phyloP scores from a whole-genome alignment of 2,113 vertebrate genomes.

The Indicator indicator region DNA sequence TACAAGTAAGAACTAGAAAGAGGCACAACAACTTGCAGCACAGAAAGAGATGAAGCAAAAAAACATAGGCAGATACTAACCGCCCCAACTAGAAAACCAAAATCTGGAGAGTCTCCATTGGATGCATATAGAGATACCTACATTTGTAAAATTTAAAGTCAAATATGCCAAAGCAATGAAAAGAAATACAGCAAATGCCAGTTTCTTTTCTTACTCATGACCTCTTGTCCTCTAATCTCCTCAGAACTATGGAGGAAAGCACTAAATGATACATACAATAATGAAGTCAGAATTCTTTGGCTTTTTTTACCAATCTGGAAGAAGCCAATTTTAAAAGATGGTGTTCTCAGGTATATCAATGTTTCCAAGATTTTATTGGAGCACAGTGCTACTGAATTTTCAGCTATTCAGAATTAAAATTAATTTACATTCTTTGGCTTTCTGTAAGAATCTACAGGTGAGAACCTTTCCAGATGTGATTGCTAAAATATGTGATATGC shows the following conservation, averaged over 20 bases:
- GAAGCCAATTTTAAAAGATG: background rate
- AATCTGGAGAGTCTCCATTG: background rate
- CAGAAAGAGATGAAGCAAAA: slow-evolving; percentile 5
- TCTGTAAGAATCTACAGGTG: background rate
- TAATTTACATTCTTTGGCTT: slow-evolving; percentile 30
- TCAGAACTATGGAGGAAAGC: background rate
- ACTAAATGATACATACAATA: background rate
- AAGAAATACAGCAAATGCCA: background rate
- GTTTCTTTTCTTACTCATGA: background rate
- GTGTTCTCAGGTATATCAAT: background rate
- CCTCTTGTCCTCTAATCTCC: background rate
- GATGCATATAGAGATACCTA: background rate
- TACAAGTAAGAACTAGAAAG: background rate
- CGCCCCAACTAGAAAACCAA: background rate
- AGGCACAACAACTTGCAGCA: background rate
- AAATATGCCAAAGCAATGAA: background rate
- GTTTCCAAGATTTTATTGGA: background rate
- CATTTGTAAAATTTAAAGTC: background rate
- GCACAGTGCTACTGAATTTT: background rate
- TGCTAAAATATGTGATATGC: background rate
- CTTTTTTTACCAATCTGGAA: background rate
- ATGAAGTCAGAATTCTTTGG: background rate
- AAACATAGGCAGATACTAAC: background rate
- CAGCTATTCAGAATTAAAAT: background rate
- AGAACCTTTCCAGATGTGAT: background rate